Evolutionary conservation across 2,113 vertebrate genomes (phyloP), one percentile per base, ranked within the genome.

Genomic region (Rhinopomastus cyanomelas): DNA sequence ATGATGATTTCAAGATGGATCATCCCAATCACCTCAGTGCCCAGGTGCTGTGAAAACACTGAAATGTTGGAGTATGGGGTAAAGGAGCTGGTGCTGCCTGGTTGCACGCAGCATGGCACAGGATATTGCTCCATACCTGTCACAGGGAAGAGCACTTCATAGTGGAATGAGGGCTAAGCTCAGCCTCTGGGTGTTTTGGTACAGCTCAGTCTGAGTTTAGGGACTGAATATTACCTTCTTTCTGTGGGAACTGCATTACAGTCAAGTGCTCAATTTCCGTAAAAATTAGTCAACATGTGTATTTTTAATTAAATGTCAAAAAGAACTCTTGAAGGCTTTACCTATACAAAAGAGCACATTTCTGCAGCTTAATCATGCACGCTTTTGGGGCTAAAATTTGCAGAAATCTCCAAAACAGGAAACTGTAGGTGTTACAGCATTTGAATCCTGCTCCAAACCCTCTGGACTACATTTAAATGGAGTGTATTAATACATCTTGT

Each of bases 211-310:
- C 26, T 81, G 30, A 20, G 10, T n/a, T 36, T 57, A 46, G 36
- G 23, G 27, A 48, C 26, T 5, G 16, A 71, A 13, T 29, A 8
- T 69, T 71, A 27, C 5, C 5, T 52, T 13, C 8, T 49, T 13
- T 32, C 34, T 0, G 0, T 25, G 29, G 18, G 13, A 59, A 69
- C 57, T 7, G 4, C 8, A 15, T 29, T 36, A 11, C 15, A 53
- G 55, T 51, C 11, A 9, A 37, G 17, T 18, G 30, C 7, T 81
- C 3, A 0, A 49, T 57, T 52, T 49, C 37, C 52, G 27, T 21
- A 59, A 26, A 85, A 42, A 69, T 22, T 22, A 51, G 49, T 57
- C 17, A 56, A 52, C n/a, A 34, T 25, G 13, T 22, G 80, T 75
- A 61, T 68, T 69, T 92, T 64, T 17, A 74, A 75, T 69, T 59